Conservation (phyloP, 1,140 invertebrate species). For the Gerris buenoi region DNA sequence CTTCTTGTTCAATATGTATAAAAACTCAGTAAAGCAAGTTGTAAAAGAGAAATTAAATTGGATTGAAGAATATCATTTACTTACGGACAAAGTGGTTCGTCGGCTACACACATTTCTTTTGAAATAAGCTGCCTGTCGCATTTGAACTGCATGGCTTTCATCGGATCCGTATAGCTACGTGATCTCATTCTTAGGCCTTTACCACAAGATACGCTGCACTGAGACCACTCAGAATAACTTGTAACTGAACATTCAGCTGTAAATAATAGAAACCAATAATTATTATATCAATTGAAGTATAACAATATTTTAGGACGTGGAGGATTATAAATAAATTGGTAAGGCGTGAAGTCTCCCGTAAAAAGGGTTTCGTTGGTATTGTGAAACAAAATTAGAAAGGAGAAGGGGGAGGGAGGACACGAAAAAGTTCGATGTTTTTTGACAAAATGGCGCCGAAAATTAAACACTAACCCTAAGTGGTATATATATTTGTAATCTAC, state of each 20-base stretch:
- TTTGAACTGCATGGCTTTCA: conserved; percentile 6
- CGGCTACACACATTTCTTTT: conserved; percentile 74
- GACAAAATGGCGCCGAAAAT: too few species aligned
- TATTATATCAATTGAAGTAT: too few species aligned
- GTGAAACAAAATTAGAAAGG: too few species aligned
- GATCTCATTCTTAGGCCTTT: conserved; percentile 47
- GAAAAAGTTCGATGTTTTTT: too few species aligned
- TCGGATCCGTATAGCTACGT: conserved; percentile 5
- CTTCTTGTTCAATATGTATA: neutral
- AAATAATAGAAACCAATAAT: too few species aligned
- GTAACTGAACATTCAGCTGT: conserved; percentile 30
- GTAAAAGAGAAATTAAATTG: neutral
- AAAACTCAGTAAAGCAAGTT: neutral
- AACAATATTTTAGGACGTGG: neutral
- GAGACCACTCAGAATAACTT: conserved; percentile 46
- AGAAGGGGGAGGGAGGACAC: too few species aligned
- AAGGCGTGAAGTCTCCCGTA: too few species aligned
- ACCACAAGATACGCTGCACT: conserved; percentile 72
- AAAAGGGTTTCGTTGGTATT: too few species aligned
- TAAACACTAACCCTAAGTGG: too few species aligned
- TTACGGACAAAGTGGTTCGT: conserved; percentile 42
- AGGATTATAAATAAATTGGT: too few species aligned
- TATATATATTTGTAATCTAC: too few species aligned
- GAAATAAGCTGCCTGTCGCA: conserved; percentile 68
- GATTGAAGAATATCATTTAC: neutral